A percentile compares a stretch with the other conserved stretches of the same genome.
phyloP scores from a whole-genome alignment of 2,113 vertebrate species.

The Periophthalmus modestus region DNA sequence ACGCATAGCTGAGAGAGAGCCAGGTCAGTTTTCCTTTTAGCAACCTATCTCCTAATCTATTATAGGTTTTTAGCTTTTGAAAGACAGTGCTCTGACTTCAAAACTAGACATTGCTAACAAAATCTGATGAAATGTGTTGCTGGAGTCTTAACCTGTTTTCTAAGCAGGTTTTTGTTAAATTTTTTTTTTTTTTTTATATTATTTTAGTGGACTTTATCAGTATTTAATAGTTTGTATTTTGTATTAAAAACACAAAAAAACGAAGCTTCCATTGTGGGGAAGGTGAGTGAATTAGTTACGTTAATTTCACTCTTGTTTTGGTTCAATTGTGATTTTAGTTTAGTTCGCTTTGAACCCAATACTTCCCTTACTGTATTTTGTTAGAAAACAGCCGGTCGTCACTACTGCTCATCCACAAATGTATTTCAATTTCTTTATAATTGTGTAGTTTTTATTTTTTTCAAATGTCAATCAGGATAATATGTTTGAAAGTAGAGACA shows the following conservation, averaged over 20 bases:
- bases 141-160: constrained; percentile 51
- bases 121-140: constrained; percentile 37
- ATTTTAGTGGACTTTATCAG: constrained; percentile 75
- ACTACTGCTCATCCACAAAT: constrained; percentile 47
- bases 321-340: constrained; percentile 17
- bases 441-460: constrained; percentile 22
- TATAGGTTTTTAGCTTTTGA: constrained; percentile 7
- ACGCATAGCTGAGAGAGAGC: constrained; percentile 9
- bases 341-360: constrained; percentile 8
- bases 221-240: constrained; percentile 77
- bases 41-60: not conserved
- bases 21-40: constrained; percentile 6
- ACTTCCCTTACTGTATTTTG: constrained; percentile 21
- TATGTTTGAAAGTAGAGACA: constrained; percentile 45
- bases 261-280: constrained; percentile 55
- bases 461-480: constrained; percentile 55
- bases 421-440: constrained; percentile 31
- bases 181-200: constrained; percentile 34
- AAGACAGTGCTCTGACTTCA: constrained; percentile 32
- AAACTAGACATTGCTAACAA: constrained; percentile 35
- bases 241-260: constrained; percentile 59
- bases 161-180: constrained; percentile 24
- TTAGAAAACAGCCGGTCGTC: constrained; percentile 57
- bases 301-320: constrained; percentile 4
- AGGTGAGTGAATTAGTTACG: constrained; percentile 23